Percentiles rank a stretch among this genome's conserved stretches.
phyloP scores from a whole-genome alignment of 1,140 invertebrate genomes.

The Oryctes rhinoceros region DNA sequence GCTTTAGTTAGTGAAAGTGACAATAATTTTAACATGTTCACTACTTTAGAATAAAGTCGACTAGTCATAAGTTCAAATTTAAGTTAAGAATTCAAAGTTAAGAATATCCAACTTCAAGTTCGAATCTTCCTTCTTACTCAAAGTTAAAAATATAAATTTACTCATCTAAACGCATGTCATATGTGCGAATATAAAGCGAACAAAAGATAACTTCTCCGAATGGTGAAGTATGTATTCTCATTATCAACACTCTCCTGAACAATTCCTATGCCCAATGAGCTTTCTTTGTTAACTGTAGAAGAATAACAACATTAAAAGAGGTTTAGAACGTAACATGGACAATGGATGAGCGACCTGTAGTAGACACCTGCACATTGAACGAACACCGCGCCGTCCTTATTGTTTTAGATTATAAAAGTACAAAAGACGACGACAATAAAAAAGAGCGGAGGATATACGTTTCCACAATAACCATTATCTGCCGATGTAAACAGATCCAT shows the following conservation, averaged over 20 bases:
- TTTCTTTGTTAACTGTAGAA: conserved; percentile 28
- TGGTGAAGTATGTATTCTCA: neutral
- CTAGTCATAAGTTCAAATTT: too few species aligned
- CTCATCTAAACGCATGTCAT: too few species aligned
- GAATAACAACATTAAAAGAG: neutral
- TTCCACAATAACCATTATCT: conserved; percentile 41
- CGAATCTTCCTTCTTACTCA: too few species aligned
- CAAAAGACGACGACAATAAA: conserved; percentile 40
- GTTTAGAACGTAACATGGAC: neutral
- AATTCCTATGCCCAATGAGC: conserved; percentile 1
- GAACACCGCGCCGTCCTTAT: conserved; percentile 30
- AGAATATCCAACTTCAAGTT: too few species aligned
- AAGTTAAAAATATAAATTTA: too few species aligned
- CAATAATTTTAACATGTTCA: too few species aligned
- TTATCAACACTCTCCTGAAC: neutral
- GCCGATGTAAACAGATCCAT: conserved; percentile 39
- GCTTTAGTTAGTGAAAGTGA: too few species aligned
- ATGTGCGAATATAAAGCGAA: neutral
- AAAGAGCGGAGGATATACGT: conserved; percentile 31
- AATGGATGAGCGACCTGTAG: neutral
- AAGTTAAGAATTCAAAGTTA: too few species aligned
- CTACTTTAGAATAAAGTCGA: too few species aligned
- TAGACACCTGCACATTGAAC: conserved; percentile 29
- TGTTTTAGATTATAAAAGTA: conserved; percentile 38
- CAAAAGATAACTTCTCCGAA: neutral